Base-by-base conservation (phyloP, 2,797 vertebrate species). In the Otus scops region DNA sequence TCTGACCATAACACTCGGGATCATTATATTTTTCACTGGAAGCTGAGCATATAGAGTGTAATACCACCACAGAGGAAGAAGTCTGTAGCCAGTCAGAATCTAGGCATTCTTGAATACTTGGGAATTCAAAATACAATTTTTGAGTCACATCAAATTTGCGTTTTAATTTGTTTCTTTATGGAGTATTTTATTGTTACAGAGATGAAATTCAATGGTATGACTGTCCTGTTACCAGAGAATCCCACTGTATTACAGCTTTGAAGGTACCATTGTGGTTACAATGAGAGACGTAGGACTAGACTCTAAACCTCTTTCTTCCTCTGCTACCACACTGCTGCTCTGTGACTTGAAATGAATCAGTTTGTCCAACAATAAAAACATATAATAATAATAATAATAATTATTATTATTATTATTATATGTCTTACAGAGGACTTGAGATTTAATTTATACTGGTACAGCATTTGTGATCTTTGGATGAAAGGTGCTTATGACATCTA, bases 401-500 rank as follows among this genome's bases (percentile, higher is more conserved):
- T 34, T 23, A 54, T 53, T 7, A 59, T 36, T 5, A 64, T n/a
- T 15, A 45, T 21, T 43, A 36, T 51, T 36, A 15, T 38, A 39
- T 56, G 45, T 47, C 59, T 91, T 68, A 76, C 2, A 39, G 56
- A 57, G 48, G 73, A 73, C 53, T 63, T 56, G 50, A 86, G 54
- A 61, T 53, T 61, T 88, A 68, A 84, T 78, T 73, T 75, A 65
- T 75, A 24, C 47, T 73, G n/a, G 13, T 76, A 75, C 41, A 65
- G 80, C 24, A 84, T 57, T 75, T 92, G 56, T 69, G 67, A 94
- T 88, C 68, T 93, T 93, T 91, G 57, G 30, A 84, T 81, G 34
- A 88, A 92, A 89, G 60, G 24, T 69, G 65, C 21, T 86, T 79
- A 45, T 15, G 68, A 77, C 60, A 63, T 76, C 15, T 68, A 92